Evolutionary conservation across 64 coral and sea anemone genomes (phyloP).

Genomic region (Porites australiensis): DNA sequence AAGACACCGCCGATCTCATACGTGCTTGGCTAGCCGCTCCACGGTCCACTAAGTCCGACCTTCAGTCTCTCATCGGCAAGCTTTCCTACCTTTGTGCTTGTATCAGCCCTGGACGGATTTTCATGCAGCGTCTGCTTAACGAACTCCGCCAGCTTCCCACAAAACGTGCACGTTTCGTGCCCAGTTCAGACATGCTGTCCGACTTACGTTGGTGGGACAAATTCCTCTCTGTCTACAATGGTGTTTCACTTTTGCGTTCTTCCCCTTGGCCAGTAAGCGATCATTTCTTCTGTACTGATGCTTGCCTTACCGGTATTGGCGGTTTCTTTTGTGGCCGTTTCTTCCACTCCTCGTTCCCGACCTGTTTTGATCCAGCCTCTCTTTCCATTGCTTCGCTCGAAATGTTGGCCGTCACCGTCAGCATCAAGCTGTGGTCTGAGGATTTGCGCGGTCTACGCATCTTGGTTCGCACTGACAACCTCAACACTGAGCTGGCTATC

Average conservation of each 20-base stretch:
- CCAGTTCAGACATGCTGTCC: conserved; percentile 2
- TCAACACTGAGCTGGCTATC: neutral
- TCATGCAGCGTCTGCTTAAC: conserved; percentile 25
- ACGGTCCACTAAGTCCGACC: neutral
- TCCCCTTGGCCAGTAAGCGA: neutral
- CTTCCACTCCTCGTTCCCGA: neutral
- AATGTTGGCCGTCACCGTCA: conserved; percentile 14
- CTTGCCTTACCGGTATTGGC: conserved; percentile 4
- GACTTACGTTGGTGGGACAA: conserved; percentile 14
- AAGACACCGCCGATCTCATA: neutral
- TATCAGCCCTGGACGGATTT: conserved; percentile 41
- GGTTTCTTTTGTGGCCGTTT: conserved; percentile 27
- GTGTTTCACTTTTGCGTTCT: conserved; percentile 30
- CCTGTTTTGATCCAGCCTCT: neutral
- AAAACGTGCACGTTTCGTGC: neutral
- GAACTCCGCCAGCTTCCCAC: conserved; percentile 1
- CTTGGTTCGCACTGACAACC: conserved; percentile 14
- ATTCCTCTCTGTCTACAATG: conserved; percentile 10
- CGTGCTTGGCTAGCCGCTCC: neutral
- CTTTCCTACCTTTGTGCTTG: conserved; percentile 19
- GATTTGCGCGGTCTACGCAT: neutral
- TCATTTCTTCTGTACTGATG: conserved; percentile 9
- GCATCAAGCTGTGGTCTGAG: conserved; percentile 25
- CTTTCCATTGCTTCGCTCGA: conserved; percentile 2
- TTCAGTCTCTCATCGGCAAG: conserved; percentile 34